phyloP scores from a whole-genome alignment of 2,888 invertebrate species.

The Crossocerus cetratus region DNA sequence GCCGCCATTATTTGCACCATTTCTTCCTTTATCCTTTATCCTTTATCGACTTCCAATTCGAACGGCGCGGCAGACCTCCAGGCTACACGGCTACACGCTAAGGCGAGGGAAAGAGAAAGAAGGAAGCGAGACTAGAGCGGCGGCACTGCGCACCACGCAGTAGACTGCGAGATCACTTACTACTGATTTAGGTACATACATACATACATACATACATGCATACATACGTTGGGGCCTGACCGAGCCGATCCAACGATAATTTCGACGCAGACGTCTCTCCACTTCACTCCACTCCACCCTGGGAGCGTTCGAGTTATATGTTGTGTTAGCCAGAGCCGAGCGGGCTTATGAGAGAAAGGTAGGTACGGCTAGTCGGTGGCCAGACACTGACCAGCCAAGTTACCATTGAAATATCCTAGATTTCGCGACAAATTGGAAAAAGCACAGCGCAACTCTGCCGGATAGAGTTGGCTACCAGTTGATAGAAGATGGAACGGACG shows the following conservation, averaged over 20 bases:
- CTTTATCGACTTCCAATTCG: neutral
- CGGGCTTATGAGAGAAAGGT: conserved; percentile 2
- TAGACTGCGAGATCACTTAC: conserved; percentile 1
- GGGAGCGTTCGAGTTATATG: no score
- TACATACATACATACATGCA: no score
- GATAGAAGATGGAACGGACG: conserved; percentile 8
- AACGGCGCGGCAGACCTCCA: no score
- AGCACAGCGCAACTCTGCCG: neutral
- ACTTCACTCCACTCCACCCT: no score
- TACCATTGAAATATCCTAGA: conserved; percentile 35
- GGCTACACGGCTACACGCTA: neutral
- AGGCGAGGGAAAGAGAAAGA: neutral
- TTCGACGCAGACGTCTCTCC: neutral
- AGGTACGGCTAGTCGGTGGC: neutral
- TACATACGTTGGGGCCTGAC: no score
- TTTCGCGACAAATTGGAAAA: conserved; percentile 33
- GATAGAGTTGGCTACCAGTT: no score
- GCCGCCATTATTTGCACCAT: conserved; percentile 32
- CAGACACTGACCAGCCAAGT: neutral
- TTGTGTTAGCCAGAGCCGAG: neutral
- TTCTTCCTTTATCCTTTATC: conserved; percentile 12
- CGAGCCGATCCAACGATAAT: conserved; percentile 10
- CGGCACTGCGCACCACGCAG: neutral
- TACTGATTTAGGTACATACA: conserved; percentile 2
- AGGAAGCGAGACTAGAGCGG: neutral